phyloP scores from a whole-genome alignment of 2,888 invertebrate species.

The Aspidapion aeneum region DNA sequence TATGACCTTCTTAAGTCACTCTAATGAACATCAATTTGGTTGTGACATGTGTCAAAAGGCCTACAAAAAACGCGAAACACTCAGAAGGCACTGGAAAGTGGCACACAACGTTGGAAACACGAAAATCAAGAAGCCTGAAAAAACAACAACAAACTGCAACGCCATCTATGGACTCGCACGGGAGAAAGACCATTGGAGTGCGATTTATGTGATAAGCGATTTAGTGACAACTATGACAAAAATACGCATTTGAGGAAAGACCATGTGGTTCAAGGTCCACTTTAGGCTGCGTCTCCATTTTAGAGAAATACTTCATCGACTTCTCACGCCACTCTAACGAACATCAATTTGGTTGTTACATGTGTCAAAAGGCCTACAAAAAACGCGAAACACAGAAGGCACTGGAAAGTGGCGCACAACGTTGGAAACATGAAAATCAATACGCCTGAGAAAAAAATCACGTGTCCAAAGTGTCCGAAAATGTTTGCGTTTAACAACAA shows the following conservation, averaged over 20 bases:
- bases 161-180: conserved; percentile 31
- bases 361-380: conserved; percentile 53
- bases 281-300: too few relatives aligned
- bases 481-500: conserved; percentile 35
- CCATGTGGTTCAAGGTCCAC: conserved; percentile 28
- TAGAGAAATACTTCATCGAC: too few relatives aligned
- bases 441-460: conserved; percentile 41
- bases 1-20: conserved; percentile 35
- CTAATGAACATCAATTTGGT: conserved; percentile 34
- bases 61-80: conserved; percentile 48
- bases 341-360: conserved; percentile 44
- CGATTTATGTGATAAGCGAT: too few relatives aligned
- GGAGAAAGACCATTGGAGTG: conserved; percentile 40
- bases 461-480: conserved; percentile 35
- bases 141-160: conserved; percentile 36
- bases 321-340: conserved; percentile 36
- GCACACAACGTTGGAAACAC: conserved; percentile 39
- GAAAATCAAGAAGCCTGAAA: conserved; percentile 40
- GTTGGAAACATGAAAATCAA: conserved; percentile 39
- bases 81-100: conserved; percentile 33
- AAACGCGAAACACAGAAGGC: conserved; percentile 41
- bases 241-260: conserved; percentile 34
- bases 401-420: conserved; percentile 32
- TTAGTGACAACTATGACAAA: conserved; percentile 35
- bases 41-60: conserved; percentile 53